Evolutionary conservation across 2,797 vertebrate genomes (phyloP).

Genomic region (Epinephelus coioides): DNA sequence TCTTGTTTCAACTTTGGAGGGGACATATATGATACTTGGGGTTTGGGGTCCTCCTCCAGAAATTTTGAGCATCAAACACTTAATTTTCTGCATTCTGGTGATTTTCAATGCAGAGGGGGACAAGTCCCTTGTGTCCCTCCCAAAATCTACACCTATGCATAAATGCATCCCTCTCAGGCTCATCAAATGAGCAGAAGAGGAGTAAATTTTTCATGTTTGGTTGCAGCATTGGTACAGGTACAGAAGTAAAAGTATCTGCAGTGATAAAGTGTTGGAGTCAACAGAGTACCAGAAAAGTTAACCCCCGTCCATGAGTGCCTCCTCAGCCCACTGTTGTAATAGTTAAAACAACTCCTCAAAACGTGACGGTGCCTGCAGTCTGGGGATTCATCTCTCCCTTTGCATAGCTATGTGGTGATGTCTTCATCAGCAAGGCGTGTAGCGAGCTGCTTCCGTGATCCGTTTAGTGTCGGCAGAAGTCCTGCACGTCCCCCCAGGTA

Average conservation of each 20-base stretch:
- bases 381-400: slow-evolving; percentile 52
- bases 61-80: too few relatives aligned
- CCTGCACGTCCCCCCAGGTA: slow-evolving; percentile 79
- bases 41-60: too few relatives aligned
- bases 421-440: slow-evolving; percentile 72
- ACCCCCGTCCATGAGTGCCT: slow-evolving; percentile 23
- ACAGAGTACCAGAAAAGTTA: slow-evolving; percentile 10
- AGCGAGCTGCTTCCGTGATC: slow-evolving; percentile 74
- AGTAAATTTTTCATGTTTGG: neutral
- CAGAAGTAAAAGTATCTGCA: neutral
- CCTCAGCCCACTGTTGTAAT: slow-evolving; percentile 36
- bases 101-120: too few relatives aligned
- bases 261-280: neutral
- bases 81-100: too few relatives aligned
- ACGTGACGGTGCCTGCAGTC: slow-evolving; percentile 75
- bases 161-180: neutral
- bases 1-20: too few relatives aligned
- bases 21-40: too few relatives aligned
- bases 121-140: too few relatives aligned
- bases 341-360: slow-evolving; percentile 64
- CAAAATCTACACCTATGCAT: too few relatives aligned
- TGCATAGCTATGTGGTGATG: slow-evolving; percentile 81
- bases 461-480: slow-evolving; percentile 69
- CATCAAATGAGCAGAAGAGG: neutral
- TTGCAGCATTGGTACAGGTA: neutral